Conservation (phyloP, 2,888 invertebrate genomes). For the Scotopteryx bipunctaria region DNA sequence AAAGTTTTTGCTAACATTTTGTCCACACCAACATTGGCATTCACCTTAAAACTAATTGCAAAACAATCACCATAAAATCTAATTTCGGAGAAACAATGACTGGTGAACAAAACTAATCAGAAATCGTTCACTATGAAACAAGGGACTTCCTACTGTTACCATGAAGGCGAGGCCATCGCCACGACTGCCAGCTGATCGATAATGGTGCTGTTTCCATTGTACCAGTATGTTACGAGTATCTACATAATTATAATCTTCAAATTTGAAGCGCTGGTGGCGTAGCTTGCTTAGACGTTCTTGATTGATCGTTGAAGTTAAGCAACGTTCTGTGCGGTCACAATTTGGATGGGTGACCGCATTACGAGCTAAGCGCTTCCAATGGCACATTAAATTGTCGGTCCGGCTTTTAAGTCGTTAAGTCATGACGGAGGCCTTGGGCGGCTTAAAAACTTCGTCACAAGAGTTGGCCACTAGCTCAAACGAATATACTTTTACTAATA, state of each 20-base stretch:
- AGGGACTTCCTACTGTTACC: slow-evolving; percentile 22
- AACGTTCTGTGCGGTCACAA: no score
- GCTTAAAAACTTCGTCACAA: no score
- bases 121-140: slow-evolving; percentile 10
- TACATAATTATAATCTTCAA: neutral
- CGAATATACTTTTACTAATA: no score
- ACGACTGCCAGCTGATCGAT: slow-evolving; percentile 50
- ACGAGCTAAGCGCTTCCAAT: no score
- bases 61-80: slow-evolving; percentile 13
- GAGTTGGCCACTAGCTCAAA: no score
- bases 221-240: neutral
- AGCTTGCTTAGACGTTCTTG: no score
- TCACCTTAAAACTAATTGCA: neutral
- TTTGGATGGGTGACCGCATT: no score
- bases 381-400: no score
- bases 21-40: neutral
- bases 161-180: slow-evolving; percentile 38
- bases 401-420: no score
- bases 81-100: slow-evolving; percentile 17
- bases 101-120: slow-evolving; percentile 20
- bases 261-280: no score
- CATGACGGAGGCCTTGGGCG: no score
- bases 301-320: no score
- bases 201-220: slow-evolving; percentile 46
- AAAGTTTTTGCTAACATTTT: neutral